These are phyloP conservation scores for Hedya salicella DNA, from an alignment of 2,888 invertebrate genomes.

Conservation along the genomic window DNA sequence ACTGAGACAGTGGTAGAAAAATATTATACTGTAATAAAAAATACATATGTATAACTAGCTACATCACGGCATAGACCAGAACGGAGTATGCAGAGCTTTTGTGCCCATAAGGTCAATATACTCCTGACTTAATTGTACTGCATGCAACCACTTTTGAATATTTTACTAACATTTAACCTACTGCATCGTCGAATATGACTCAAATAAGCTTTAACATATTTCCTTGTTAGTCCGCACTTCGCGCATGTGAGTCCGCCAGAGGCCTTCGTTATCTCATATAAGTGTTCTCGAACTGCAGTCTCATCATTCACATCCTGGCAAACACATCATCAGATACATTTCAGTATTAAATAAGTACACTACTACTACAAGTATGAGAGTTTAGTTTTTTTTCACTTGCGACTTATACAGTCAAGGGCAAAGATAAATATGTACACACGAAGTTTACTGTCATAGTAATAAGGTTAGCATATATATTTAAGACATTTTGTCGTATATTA, in stretches of 20 bases:
- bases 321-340: neutral
- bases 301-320: slow-evolving; percentile 50
- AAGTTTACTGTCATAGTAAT: too few species aligned
- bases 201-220: slow-evolving; percentile 46
- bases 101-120: too few species aligned
- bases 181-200: slow-evolving; percentile 44
- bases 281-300: slow-evolving; percentile 52
- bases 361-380: too few species aligned
- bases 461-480: too few species aligned
- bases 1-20: too few species aligned
- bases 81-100: too few species aligned
- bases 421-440: too few species aligned
- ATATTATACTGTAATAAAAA: too few species aligned
- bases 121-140: neutral
- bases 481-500: too few species aligned
- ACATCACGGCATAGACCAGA: neutral
- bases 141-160: neutral
- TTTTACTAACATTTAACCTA: slow-evolving; percentile 20
- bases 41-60: neutral
- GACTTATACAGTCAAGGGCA: too few species aligned
- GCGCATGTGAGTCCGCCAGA: slow-evolving; percentile 51
- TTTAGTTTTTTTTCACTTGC: too few species aligned
- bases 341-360: too few species aligned
- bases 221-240: slow-evolving; percentile 50
- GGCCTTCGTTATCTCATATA: slow-evolving; percentile 51